A percentile compares a stretch with the other conserved stretches of the same genome.
phyloP scores from a whole-genome alignment of 1,140 invertebrate genomes.

The Linepithema humile region DNA sequence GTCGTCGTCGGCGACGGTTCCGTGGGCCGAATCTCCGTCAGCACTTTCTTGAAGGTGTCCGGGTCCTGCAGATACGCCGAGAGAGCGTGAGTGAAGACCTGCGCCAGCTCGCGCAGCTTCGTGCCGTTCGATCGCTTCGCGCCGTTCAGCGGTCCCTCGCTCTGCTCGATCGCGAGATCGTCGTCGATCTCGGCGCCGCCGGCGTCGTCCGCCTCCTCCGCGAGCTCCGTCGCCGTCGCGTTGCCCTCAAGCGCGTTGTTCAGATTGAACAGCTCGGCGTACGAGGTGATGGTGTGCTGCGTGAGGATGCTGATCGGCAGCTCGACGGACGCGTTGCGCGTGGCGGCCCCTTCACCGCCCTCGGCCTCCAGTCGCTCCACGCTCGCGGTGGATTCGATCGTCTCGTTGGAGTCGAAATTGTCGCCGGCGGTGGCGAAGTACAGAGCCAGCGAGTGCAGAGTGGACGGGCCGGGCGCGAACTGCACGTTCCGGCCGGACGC shows the following conservation, averaged over 20 bases:
- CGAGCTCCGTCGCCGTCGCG: constrained; percentile 78
- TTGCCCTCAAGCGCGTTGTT: constrained; percentile 80
- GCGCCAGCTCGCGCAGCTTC: constrained; percentile 90
- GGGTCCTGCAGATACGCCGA: constrained; percentile 93
- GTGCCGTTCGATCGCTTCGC: constrained; percentile 84
- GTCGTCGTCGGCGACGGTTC: constrained; percentile 86
- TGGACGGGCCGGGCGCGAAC: constrained; percentile 87
- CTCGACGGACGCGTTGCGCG: constrained; percentile 68
- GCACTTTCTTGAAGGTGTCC: constrained; percentile 89
- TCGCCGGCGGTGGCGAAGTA: constrained; percentile 90
- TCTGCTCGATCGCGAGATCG: constrained; percentile 87
- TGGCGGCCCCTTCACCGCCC: constrained; percentile 30
- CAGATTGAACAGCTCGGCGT: constrained; percentile 81
- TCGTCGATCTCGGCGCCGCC: constrained; percentile 84
- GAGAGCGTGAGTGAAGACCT: constrained; percentile 92
- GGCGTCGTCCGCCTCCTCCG: constrained; percentile 75
- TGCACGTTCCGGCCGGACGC: background rate
- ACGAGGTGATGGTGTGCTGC: constrained; percentile 80
- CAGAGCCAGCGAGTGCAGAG: constrained; percentile 90
- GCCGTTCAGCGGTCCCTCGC: constrained; percentile 85
- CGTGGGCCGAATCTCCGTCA: constrained; percentile 91
- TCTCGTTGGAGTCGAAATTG: constrained; percentile 84
- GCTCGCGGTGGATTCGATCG: constrained; percentile 60
- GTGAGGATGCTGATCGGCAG: constrained; percentile 79
- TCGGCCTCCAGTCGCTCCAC: constrained; percentile 74